Evolutionary conservation across 2,888 invertebrate species (phyloP).

Genomic region (Drosophila macrothrix): DNA sequence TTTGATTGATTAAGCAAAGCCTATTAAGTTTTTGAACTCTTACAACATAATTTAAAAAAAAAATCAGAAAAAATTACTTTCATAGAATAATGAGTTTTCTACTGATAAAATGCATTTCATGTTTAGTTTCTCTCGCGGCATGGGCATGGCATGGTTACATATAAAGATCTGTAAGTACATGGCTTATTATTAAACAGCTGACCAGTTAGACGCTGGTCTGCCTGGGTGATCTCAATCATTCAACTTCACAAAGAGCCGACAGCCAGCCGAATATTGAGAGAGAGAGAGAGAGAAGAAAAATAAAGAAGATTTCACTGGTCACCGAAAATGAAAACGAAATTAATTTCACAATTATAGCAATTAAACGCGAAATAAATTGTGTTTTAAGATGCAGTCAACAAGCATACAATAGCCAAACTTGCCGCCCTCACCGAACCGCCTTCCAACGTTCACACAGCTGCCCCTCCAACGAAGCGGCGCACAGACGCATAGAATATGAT

Average conservation of each 20-base stretch:
- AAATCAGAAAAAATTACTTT: background rate
- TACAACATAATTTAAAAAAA: background rate
- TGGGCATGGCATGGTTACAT: background rate
- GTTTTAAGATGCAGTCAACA: conserved; percentile 62
- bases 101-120: conserved; percentile 15
- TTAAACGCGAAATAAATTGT: conserved; percentile 77
- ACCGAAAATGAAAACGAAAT: conserved; percentile 79
- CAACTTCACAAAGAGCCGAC: conserved; percentile 55
- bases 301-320: conserved; percentile 65
- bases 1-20: conserved; percentile 1
- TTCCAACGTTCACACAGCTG: conserved; percentile 39
- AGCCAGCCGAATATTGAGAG: background rate
- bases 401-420: conserved; percentile 17
- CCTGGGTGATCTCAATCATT: conserved; percentile 51
- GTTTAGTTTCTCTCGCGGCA: conserved; percentile 21
- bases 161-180: conserved; percentile 15
- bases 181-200: conserved; percentile 13
- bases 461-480: conserved; percentile 20
- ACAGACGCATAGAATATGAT: conserved; percentile 44
- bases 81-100: background rate
- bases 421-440: background rate
- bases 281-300: conserved; percentile 2
- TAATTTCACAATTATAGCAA: conserved; percentile 80
- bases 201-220: conserved; percentile 31
- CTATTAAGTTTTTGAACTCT: background rate